phyloP scores from a whole-genome alignment of 1,140 invertebrate genomes.

The Calycopis cecrops region DNA sequence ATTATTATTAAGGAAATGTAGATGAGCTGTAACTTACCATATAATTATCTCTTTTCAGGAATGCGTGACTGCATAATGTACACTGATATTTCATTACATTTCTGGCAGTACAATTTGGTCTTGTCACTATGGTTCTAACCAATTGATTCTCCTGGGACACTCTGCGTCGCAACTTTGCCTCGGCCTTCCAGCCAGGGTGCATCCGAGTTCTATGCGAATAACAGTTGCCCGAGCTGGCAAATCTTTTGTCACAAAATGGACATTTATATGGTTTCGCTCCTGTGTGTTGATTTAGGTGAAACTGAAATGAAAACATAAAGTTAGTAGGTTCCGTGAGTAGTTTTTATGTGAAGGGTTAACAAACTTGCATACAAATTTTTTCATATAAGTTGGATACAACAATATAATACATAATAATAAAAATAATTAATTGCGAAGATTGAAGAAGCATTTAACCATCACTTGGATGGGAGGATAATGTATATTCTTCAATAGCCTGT shows the following conservation, averaged over 20 bases:
- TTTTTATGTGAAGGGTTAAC: too few species aligned
- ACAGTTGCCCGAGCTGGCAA: slow-evolving; percentile 86
- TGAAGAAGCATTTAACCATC: too few species aligned
- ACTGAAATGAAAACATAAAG: slow-evolving; percentile 56
- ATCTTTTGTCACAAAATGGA: slow-evolving; percentile 86
- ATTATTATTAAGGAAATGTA: too few species aligned
- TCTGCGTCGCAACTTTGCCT: slow-evolving; percentile 12
- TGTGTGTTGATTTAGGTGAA: slow-evolving; percentile 88
- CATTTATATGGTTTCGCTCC: slow-evolving; percentile 88
- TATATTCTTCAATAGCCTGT: too few species aligned
- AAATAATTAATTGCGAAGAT: too few species aligned
- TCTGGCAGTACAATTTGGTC: slow-evolving; percentile 26
- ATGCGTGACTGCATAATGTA: slow-evolving; percentile 49
- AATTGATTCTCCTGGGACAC: not conserved
- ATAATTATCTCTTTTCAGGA: slow-evolving; percentile 56
- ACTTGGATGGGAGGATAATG: too few species aligned
- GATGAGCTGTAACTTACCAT: too few species aligned
- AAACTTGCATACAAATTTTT: too few species aligned
- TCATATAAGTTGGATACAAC: too few species aligned
- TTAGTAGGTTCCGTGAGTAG: too few species aligned
- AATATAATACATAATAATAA: too few species aligned
- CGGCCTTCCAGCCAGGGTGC: slow-evolving; percentile 73
- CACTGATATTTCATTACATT: slow-evolving; percentile 51
- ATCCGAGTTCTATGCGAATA: slow-evolving; percentile 84
- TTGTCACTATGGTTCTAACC: not conserved